Conservation (phyloP, 2,888 invertebrate species). For the Hyposoter didymator region DNA sequence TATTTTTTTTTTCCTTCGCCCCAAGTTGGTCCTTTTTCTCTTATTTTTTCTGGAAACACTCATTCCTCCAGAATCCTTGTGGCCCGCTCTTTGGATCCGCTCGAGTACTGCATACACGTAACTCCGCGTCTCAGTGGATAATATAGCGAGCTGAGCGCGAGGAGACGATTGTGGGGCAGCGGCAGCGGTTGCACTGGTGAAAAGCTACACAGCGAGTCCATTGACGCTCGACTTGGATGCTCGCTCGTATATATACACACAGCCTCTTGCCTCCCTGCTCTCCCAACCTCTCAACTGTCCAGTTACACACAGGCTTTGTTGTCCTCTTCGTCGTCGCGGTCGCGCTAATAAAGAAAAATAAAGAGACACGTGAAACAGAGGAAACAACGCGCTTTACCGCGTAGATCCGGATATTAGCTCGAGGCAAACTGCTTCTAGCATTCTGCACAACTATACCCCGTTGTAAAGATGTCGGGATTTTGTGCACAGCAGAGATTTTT, state of each 20-base stretch:
- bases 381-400: constrained; percentile 50
- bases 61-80: constrained; percentile 38
- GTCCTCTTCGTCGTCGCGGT: constrained; percentile 71
- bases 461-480: constrained; percentile 60
- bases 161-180: constrained; percentile 18
- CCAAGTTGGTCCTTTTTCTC: neutral
- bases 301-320: constrained; percentile 59
- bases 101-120: neutral
- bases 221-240: constrained; percentile 50
- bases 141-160: constrained; percentile 35
- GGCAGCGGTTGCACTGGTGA: constrained; percentile 26
- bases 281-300: constrained; percentile 38
- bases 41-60: constrained; percentile 29
- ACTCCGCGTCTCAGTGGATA: constrained; percentile 32
- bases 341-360: constrained; percentile 80
- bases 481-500: constrained; percentile 52
- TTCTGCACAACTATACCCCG: constrained; percentile 49
- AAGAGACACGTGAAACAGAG: constrained; percentile 70
- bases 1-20: constrained; percentile 9
- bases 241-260: neutral
- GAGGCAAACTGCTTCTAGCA: constrained; percentile 55
- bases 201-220: constrained; percentile 44
- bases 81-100: constrained; percentile 46
- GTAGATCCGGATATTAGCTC: constrained; percentile 75
- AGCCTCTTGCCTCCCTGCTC: neutral